A percentile compares a stretch with the other conserved stretches of the same genome.
Evolutionary conservation across 1,140 invertebrate genomes (phyloP).

Genomic region (Carposina sasakii): DNA sequence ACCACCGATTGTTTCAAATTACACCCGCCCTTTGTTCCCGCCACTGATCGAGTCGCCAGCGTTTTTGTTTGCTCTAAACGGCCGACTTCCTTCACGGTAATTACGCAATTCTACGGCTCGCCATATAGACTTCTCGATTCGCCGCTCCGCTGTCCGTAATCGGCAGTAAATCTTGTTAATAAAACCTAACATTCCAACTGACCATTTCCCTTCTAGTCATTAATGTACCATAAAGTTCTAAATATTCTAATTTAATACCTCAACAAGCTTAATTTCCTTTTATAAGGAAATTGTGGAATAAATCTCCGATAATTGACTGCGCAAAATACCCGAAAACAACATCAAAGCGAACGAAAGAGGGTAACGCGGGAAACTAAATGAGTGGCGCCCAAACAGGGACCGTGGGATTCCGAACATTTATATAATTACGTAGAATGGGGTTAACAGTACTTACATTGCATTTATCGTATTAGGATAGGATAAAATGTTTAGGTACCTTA

Average conservation of each 20-base stretch:
- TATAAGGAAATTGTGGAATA: not conserved
- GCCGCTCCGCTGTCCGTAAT: not conserved
- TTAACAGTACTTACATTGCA: too few relatives aligned
- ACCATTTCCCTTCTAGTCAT: too few relatives aligned
- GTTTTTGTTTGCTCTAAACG: constrained; percentile 64
- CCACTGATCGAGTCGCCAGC: constrained; percentile 58
- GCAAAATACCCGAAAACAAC: constrained; percentile 13
- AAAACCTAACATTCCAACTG: constrained; percentile 10
- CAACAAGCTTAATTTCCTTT: not conserved
- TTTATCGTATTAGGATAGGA: too few relatives aligned
- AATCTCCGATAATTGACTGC: constrained; percentile 7
- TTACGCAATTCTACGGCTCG: constrained; percentile 58
- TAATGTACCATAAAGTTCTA: too few relatives aligned
- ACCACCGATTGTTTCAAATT: constrained; percentile 69
- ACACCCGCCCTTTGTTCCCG: constrained; percentile 61
- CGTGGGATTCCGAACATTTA: constrained; percentile 10
- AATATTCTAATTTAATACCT: not conserved
- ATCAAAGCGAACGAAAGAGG: constrained; percentile 8
- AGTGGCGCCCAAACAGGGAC: constrained; percentile 17
- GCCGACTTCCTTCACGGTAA: constrained; percentile 65
- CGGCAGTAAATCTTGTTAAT: not conserved
- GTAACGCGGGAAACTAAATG: constrained; percentile 14
- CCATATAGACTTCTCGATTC: constrained; percentile 37
- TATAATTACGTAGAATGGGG: constrained; percentile 11
- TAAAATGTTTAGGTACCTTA: too few relatives aligned